Base-by-base conservation (phyloP, 1,140 invertebrate genomes). In the Goniozus legneri region DNA sequence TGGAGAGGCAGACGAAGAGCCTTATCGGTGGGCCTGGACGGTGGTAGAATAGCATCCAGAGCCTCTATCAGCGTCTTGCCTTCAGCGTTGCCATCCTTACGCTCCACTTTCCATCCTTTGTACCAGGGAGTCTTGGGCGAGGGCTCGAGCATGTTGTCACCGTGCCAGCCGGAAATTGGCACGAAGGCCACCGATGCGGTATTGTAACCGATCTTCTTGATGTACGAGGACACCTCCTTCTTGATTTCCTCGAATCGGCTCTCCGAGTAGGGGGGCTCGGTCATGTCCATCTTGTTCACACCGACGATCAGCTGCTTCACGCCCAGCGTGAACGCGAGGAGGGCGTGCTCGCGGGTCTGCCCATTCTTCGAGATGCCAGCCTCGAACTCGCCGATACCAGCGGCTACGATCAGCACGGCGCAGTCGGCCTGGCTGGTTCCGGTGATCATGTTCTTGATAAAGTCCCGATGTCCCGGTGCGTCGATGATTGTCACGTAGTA, bases 401-500 rank as follows among this genome's bases (percentile, higher is more conserved):
- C 93, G 49, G 96, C 95, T 16, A 98, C 95, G 64, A 98, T 96
- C 60, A 98, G 77, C 30, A 98, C 95, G 44, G 96, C 97, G 77
- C 95, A 98, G 79, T 99, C 96, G 60, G 96, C 96, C 78, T 96
- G 93, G 21, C 92, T 96, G 10, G 95, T 97, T 46, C 95, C 95
- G 38, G 96, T 99, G 67, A 99, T 99, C 97, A 99, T 99, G 86
- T 99, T 99, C 81, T 99, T 99, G 80, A 99, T 98, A 84, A 99
- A 99, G 84, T 99, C 97, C 74, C 96, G 87, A 78, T 99, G 97
- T 8, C 97, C 97, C 10, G 97, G 97, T 16, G 97, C 96, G 76
- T 99, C 97, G 76, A 99, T 98, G 75, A 99, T 97, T 58, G 97
- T 99, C 19, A 99, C 91, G 71, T 96, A 97, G 77, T 94, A 98